Evolutionary conservation across 2,797 vertebrate species (phyloP).

Genomic region (Artibeus jamaicensis): DNA sequence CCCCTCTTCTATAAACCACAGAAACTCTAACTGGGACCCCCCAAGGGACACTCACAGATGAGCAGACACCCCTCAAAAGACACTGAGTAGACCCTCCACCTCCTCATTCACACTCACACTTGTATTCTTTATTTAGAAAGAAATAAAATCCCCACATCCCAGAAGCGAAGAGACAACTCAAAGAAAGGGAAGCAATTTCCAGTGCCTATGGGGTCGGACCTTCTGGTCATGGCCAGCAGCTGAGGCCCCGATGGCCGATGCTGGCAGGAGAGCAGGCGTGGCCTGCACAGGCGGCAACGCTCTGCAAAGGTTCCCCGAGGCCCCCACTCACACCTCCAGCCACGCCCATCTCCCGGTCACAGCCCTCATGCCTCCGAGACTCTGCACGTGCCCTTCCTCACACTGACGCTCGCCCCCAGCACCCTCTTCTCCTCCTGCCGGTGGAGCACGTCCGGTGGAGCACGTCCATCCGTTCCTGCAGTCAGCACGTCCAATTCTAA

Average conservation of each 20-base stretch:
- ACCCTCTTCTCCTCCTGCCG: neutral
- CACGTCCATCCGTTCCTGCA: neutral
- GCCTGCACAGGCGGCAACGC: neutral
- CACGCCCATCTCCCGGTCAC: neutral
- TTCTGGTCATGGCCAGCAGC: neutral
- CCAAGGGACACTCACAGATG: no score
- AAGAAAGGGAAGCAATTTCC: neutral
- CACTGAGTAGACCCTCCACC: neutral
- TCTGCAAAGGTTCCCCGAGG: neutral
- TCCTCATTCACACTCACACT: neutral
- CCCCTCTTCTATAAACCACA: neutral
- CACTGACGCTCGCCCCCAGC: neutral
- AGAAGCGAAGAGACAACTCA: neutral
- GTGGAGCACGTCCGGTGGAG: neutral
- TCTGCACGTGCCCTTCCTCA: neutral
- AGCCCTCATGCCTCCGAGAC: neutral
- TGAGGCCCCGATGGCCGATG: neutral
- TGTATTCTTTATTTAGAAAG: neutral
- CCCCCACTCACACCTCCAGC: neutral
- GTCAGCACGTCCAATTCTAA: neutral
- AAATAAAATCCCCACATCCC: neutral
- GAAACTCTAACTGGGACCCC: neutral
- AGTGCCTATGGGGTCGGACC: neutral
- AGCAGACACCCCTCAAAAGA: neutral
- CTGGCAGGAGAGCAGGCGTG: neutral